Base-by-base conservation (phyloP, 1,140 invertebrate genomes). In the Ips nitidus region DNA sequence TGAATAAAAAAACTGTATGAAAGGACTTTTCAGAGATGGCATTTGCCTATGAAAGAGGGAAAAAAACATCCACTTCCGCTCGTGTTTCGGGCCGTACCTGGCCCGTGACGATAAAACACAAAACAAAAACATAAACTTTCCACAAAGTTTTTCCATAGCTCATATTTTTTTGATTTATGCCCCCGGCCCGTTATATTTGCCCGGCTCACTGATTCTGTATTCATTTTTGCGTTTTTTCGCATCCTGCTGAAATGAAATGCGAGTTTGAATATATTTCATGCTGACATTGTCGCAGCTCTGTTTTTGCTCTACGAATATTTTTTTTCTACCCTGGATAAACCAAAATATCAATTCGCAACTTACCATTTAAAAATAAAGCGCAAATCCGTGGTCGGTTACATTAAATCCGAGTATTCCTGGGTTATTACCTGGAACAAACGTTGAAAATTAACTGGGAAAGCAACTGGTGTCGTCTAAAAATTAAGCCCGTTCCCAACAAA, bases 161-260 rank as follows among this genome's bases (percentile, higher is more conserved):
- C 56, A 57, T 58, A 66, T 66, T 66, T 66, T 66, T 66, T 66
- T 66, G 64, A 66, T 66, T 66, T 66, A 66, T 50, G 38, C 6
- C 41, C 64, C 41, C 22, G 7, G 53, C 1, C 55, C 64, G 64
- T 66, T 66, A 66, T 58, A 66, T 66, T 66, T 66, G 64, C 64
- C 50, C 64, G 64, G 53, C 64, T 66, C 64, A 66, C 64, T 66
- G 64, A 66, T 66, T 66, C 64, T 66, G 53, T 66, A 66, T 66
- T 66, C 64, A 66, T 66, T 66, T 66, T 66, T 66, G 64, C 55
- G 64, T 66, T 66, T 66, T 66, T 66, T 66, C 64, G 41, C 45
- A 55, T 66, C 64, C 64, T 58, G 64, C 43, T 66, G 64, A 66
- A 66, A 66, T 66, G 64, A 66, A 66, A 66, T 66, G 64, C 64